phyloP scores from a whole-genome alignment of 2,888 invertebrate species.

The Dioctria linearis region DNA sequence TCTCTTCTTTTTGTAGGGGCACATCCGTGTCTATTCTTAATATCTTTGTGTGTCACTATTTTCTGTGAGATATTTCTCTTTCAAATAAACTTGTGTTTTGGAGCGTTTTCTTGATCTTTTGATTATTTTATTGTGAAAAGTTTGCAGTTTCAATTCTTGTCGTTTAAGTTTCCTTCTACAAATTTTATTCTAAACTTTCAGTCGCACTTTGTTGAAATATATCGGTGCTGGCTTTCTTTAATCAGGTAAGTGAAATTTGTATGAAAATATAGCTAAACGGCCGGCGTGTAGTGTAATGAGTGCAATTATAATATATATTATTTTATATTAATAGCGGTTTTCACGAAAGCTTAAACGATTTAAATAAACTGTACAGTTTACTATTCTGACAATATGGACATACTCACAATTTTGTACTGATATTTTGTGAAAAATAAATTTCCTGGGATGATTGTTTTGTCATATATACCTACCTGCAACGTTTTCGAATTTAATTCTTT shows the following conservation, averaged over 20 bases:
- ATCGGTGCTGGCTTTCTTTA: slow-evolving; percentile 36
- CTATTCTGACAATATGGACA: too few species aligned
- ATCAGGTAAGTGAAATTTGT: slow-evolving; percentile 33
- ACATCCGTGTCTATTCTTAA: slow-evolving; percentile 9
- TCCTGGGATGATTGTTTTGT: too few species aligned
- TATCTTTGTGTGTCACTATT: slow-evolving; percentile 27
- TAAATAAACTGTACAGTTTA: too few species aligned
- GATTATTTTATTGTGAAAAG: slow-evolving; percentile 34
- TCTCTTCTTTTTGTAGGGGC: slow-evolving; percentile 39
- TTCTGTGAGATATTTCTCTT: slow-evolving; percentile 37
- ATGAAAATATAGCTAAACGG: too few species aligned
- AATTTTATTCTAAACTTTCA: slow-evolving; percentile 49
- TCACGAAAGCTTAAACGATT: too few species aligned
- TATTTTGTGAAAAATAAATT: too few species aligned
- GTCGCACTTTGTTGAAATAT: slow-evolving; percentile 46
- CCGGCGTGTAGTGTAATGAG: too few species aligned
- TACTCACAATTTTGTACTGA: too few species aligned
- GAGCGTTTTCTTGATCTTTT: slow-evolving; percentile 40
- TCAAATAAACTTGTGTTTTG: slow-evolving; percentile 32
- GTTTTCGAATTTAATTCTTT: too few species aligned
- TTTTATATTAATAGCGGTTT: too few species aligned
- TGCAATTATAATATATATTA: too few species aligned
- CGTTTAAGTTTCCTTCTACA: slow-evolving; percentile 35
- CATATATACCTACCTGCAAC: too few species aligned
- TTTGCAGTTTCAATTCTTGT: slow-evolving; percentile 28